phyloP scores from a whole-genome alignment of 2,888 invertebrate genomes.

The Pseudococcus viburni region DNA sequence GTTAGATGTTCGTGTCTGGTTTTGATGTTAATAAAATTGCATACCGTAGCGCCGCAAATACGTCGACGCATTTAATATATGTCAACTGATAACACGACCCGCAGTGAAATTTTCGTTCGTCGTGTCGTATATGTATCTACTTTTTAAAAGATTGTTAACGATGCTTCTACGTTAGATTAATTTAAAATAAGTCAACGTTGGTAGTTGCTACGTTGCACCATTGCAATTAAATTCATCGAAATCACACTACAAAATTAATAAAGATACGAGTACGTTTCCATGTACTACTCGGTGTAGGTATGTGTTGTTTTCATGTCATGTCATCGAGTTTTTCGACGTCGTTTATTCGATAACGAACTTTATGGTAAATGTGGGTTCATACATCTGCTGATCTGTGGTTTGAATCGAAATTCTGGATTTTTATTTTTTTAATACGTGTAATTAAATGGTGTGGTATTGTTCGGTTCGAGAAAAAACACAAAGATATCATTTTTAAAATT shows the following conservation, averaged over 20 bases:
- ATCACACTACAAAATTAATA: not conserved
- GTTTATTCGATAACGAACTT: too few relatives aligned
- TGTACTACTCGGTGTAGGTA: not conserved
- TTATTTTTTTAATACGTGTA: too few relatives aligned
- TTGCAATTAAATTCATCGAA: not conserved
- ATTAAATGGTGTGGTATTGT: too few relatives aligned
- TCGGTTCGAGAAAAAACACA: too few relatives aligned
- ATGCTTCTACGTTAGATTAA: not conserved
- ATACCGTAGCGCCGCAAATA: slow-evolving; percentile 38
- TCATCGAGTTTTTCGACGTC: not conserved
- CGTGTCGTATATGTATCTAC: not conserved
- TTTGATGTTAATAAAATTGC: slow-evolving; percentile 47
- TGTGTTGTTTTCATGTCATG: not conserved
- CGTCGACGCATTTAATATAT: slow-evolving; percentile 40
- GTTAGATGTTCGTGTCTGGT: slow-evolving; percentile 29
- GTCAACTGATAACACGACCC: slow-evolving; percentile 12
- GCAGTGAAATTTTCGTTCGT: not conserved
- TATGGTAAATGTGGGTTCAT: too few relatives aligned
- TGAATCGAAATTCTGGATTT: too few relatives aligned
- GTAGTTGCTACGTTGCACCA: not conserved
- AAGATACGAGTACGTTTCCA: not conserved
- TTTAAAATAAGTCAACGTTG: not conserved
- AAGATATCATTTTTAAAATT: too few relatives aligned
- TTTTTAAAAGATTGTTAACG: slow-evolving; percentile 17
- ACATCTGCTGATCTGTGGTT: too few relatives aligned